These are phyloP conservation scores for Malurus cyaneus DNA, from an alignment of 2,113 vertebrate genomes.

Conservation along the genomic window DNA sequence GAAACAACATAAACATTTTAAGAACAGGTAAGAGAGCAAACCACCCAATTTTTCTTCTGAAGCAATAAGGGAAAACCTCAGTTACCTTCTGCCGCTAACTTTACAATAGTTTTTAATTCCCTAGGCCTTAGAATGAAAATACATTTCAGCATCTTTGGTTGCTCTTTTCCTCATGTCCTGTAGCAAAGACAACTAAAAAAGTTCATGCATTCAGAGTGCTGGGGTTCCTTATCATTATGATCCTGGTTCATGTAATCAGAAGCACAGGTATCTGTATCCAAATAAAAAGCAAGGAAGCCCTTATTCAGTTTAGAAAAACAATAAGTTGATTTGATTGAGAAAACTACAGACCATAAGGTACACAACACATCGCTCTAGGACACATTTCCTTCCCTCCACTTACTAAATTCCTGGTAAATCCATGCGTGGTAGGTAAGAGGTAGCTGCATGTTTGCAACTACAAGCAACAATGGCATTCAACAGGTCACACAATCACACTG, in stretches of 20 bases:
- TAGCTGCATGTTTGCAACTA: neutral
- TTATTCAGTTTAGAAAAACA: neutral
- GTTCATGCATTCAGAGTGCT: neutral
- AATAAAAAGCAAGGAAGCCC: neutral
- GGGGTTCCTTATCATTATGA: neutral
- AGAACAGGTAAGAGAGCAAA: neutral
- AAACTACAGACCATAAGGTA: neutral
- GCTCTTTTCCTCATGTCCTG: neutral
- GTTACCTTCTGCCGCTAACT: neutral
- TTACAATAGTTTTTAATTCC: neutral
- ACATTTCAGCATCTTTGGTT: neutral
- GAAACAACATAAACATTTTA: neutral
- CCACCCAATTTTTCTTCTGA: neutral
- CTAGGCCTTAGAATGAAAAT: neutral
- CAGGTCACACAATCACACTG: neutral
- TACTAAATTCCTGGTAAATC: neutral
- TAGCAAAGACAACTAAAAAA: neutral
- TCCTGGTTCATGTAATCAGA: neutral
- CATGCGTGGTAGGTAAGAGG: neutral
- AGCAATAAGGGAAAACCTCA: neutral
- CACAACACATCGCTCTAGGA: rapidly evolving
- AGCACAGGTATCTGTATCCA: neutral
- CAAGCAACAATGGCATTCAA: neutral
- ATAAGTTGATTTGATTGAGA: neutral
- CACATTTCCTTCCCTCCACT: neutral